Evolutionary conservation across 2,113 vertebrate species (phyloP).

Genomic region (Rutilus rutilus): DNA sequence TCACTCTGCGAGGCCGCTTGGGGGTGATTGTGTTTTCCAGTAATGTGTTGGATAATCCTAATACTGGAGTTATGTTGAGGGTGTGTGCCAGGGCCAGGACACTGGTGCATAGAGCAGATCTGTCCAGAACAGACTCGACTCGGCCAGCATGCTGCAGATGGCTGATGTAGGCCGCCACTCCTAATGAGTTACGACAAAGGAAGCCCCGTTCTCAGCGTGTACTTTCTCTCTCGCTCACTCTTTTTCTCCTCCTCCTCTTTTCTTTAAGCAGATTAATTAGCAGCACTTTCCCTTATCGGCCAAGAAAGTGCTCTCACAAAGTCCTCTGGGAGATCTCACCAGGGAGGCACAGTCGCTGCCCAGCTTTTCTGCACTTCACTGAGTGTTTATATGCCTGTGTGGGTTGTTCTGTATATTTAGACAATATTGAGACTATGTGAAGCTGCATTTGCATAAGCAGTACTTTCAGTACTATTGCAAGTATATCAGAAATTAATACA

Average conservation of each 20-base stretch:
- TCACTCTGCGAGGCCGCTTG: constrained; percentile 24
- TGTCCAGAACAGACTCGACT: constrained; percentile 27
- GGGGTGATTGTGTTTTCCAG: constrained; percentile 49
- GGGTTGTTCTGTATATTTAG: not conserved
- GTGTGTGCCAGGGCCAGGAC: constrained; percentile 32
- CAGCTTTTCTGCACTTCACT: constrained; percentile 17
- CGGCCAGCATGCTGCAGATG: constrained; percentile 45
- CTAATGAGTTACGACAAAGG: constrained; percentile 60
- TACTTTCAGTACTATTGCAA: constrained; percentile 4
- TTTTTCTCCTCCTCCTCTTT: constrained; percentile 35
- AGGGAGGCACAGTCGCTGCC: constrained; percentile 42
- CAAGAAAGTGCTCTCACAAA: constrained; percentile 54
- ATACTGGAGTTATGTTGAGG: constrained; percentile 35
- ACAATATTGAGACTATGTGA: not conserved
- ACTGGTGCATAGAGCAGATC: constrained; percentile 20
- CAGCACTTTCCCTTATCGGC: constrained; percentile 56
- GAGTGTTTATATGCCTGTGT: constrained; percentile 28
- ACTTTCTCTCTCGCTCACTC: constrained; percentile 27
- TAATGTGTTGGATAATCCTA: constrained; percentile 45
- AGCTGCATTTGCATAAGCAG: not conserved
- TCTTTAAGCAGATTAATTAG: constrained; percentile 65
- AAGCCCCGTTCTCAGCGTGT: constrained; percentile 18
- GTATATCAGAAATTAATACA: not conserved
- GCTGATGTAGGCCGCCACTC: constrained; percentile 41
- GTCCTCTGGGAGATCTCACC: constrained; percentile 54